Evolutionary conservation across 2,113 vertebrate species (phyloP).

Genomic region (Upupa epops): DNA sequence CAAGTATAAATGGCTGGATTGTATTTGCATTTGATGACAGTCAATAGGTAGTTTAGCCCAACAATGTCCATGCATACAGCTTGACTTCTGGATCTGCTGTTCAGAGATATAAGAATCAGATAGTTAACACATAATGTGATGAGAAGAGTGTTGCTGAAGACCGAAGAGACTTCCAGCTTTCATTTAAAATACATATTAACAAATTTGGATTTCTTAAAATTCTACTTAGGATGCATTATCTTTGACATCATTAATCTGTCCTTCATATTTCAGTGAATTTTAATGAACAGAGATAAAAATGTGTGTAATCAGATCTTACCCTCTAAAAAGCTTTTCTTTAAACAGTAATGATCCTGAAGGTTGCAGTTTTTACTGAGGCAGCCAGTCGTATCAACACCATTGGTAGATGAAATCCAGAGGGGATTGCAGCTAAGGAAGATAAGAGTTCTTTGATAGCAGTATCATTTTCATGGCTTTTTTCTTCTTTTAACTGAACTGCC

Average conservation of each 20-base stretch:
- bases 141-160: background rate
- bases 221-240: background rate
- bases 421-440: background rate
- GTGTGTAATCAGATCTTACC: background rate
- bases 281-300: background rate
- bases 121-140: background rate
- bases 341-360: background rate
- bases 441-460: background rate
- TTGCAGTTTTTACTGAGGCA: background rate
- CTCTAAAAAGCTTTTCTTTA: background rate
- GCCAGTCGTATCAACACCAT: accelerated
- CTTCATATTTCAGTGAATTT: background rate
- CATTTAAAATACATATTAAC: background rate
- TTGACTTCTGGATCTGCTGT: background rate
- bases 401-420: background rate
- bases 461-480: background rate
- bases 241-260: no score
- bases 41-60: background rate
- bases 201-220: background rate
- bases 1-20: background rate
- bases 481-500: background rate
- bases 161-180: background rate
- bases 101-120: background rate
- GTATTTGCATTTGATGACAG: background rate
- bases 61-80: background rate